Evolutionary conservation across 2,888 invertebrate genomes (phyloP), one percentile per base, ranked within the genome.

Genomic region (Drosophila eohydei): DNA sequence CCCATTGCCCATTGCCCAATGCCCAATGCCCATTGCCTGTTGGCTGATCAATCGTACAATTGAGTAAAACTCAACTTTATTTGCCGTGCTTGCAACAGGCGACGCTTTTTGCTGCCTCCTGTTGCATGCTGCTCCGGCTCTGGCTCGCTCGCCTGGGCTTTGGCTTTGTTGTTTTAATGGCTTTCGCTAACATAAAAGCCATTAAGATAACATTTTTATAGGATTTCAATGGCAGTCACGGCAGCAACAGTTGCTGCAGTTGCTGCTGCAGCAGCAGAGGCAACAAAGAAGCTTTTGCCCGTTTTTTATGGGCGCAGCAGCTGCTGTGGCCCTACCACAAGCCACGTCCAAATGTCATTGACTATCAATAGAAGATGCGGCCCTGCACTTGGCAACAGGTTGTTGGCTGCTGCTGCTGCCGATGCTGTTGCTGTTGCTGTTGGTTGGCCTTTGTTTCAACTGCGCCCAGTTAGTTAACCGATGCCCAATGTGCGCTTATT

Each of bases 111-210:
- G 46, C 44, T 66, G 51, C 52, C 58, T 63, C 59, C 60, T 54
- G 50, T 63, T 52, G 62, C 64, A 38, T 57, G 63, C 40, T 60
- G 59, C 58, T 43, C 74, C 71, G 85, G 62, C 74, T 55, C 16
- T 4, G 46, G 58, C 52, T 58, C 66, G 51, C 71, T 65, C 46
- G 74, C 65, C 54, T 63, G 54, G 76, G 66, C 80, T 55, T 58
- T 64, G 77, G 83, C 88, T 83, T 80, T 80, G 81, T 81, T 81
- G 80, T 80, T 81, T 80, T 86, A 86, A 86, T 90, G 90, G 88
- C 83, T 90, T 89, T 90, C 89, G 91, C 91, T 81, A 91, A 89
- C 91, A 89, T 91, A 89, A 89, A 89, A 91, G 90, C 89, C 90
- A 90, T 90, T 90, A 90, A 90, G 91, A 90, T 90, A 91, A 90